Evolutionary conservation across 2,797 vertebrate species (phyloP).

Genomic region (Podarcis siculus): DNA sequence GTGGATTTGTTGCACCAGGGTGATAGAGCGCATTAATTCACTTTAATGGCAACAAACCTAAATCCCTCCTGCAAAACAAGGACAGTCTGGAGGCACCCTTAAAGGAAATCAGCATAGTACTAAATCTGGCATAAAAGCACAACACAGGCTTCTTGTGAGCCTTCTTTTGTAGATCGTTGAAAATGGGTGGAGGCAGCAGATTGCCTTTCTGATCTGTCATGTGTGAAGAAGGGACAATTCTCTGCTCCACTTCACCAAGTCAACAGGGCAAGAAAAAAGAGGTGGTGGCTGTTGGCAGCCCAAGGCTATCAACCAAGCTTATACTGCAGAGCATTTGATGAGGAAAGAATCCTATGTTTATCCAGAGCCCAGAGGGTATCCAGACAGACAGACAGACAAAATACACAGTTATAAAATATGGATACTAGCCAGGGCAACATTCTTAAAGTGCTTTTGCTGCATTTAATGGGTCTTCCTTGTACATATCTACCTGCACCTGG

Average conservation of each 20-base stretch:
- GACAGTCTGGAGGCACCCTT: neutral
- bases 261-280: conserved; percentile 3
- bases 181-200: neutral
- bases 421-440: neutral
- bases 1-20: too few species aligned
- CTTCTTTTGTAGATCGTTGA: neutral
- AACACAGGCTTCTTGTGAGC: neutral
- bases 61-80: too few species aligned
- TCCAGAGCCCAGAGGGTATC: neutral
- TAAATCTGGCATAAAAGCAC: neutral
- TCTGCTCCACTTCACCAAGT: conserved; percentile 65
- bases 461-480: neutral
- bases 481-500: neutral
- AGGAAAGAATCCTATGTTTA: conserved; percentile 9
- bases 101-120: neutral
- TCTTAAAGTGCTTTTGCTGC: neutral
- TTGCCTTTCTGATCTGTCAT: conserved; percentile 49
- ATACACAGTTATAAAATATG: neutral
- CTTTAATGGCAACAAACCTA: too few species aligned
- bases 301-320: neutral
- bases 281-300: conserved; percentile 18
- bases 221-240: conserved; percentile 63
- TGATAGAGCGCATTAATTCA: too few species aligned
- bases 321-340: neutral
- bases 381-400: neutral